Conservation (phyloP, 2,797 vertebrate species). For the Sebastes glaucus region DNA sequence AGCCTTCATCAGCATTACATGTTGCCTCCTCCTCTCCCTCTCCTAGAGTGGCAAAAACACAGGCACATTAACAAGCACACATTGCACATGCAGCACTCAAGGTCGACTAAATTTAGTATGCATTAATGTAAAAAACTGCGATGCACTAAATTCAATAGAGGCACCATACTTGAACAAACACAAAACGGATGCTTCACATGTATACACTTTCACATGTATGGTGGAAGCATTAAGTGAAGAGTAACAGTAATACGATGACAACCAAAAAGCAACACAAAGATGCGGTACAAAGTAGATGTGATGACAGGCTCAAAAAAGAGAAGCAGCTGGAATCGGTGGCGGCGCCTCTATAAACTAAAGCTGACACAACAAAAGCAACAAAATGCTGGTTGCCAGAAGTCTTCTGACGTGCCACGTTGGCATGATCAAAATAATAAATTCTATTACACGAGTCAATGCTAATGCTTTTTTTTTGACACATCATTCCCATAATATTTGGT, state of each 20-base stretch:
- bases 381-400: conserved; percentile 71
- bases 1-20: conserved; percentile 99
- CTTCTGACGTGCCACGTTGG: conserved; percentile 56
- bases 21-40: conserved; percentile 96
- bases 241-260: conserved; percentile 89
- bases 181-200: conserved; percentile 79
- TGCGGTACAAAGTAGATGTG: conserved; percentile 94
- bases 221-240: conserved; percentile 84
- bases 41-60: conserved; percentile 88
- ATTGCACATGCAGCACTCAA: conserved; percentile 34
- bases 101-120: conserved; percentile 63
- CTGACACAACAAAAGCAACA: conserved; percentile 79
- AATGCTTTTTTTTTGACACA: conserved; percentile 47
- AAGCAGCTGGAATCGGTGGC: conserved; percentile 93
- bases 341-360: conserved; percentile 87
- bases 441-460: conserved; percentile 42
- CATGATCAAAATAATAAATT: conserved; percentile 57
- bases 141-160: conserved; percentile 69
- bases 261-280: conserved; percentile 92
- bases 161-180: conserved; percentile 76
- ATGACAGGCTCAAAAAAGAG: conserved; percentile 92
- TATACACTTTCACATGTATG: conserved; percentile 80
- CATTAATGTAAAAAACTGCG: conserved; percentile 61
- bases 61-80: conserved; percentile 67
- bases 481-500: conserved; percentile 57